phyloP scores from a whole-genome alignment of 2,113 vertebrate genomes.

The Tor tambroides region DNA sequence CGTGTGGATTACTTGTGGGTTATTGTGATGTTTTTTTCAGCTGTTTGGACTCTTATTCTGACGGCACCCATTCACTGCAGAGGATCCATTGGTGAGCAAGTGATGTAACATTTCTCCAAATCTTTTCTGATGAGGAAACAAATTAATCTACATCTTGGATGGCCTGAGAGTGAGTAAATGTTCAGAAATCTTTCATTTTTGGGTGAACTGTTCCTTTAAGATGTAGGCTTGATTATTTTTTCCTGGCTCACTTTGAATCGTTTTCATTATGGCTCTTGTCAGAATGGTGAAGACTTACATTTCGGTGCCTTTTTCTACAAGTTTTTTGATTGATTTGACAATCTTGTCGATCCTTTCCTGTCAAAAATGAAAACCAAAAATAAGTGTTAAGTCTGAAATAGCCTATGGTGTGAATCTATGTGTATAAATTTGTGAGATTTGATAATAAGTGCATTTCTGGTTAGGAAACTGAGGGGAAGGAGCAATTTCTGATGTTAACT shows the following conservation, averaged over 20 bases:
- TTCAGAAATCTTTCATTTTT: background rate
- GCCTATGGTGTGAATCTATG: background rate
- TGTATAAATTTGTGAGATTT: background rate
- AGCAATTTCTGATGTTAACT: too few relatives aligned
- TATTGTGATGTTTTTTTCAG: too few relatives aligned
- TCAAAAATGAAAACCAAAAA: background rate
- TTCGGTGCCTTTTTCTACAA: conserved; percentile 79
- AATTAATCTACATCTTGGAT: too few relatives aligned
- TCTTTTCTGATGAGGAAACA: too few relatives aligned
- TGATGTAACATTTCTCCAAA: too few relatives aligned
- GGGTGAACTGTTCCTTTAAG: background rate
- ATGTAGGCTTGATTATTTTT: background rate
- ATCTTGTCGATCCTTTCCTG: conserved; percentile 85
- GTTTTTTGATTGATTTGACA: conserved; percentile 72
- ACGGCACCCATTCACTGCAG: too few relatives aligned
- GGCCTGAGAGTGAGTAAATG: too few relatives aligned
- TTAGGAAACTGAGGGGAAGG: too few relatives aligned
- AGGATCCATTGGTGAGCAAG: too few relatives aligned
- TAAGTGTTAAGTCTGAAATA: background rate
- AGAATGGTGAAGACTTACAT: conserved; percentile 75
- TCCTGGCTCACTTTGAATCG: background rate
- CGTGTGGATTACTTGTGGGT: too few relatives aligned
- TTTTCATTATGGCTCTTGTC: background rate
- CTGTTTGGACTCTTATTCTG: too few relatives aligned
- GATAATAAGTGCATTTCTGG: too few relatives aligned